Conservation (phyloP, 2,113 vertebrate genomes). For the Phodopus roborovskii region DNA sequence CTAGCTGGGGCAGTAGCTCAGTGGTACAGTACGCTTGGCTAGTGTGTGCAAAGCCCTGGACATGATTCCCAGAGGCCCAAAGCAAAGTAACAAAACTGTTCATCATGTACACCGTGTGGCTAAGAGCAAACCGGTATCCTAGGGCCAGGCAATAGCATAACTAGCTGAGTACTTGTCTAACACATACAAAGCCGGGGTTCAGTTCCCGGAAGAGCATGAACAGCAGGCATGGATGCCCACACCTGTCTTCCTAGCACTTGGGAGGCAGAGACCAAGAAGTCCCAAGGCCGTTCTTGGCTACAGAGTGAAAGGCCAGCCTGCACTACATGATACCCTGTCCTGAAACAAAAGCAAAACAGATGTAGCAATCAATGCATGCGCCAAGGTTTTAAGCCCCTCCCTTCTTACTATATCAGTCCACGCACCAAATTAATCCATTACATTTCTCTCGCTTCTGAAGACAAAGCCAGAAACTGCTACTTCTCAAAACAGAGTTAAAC, state of each 20-base stretch:
- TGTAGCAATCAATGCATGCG: not conserved
- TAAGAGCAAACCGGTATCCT: not conserved
- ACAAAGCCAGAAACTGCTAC: not conserved
- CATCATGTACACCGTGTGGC: not conserved
- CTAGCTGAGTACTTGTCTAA: not conserved
- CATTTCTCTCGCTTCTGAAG: not conserved
- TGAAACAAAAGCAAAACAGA: not conserved
- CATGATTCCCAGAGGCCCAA: not conserved
- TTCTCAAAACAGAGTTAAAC: constrained; percentile 5
- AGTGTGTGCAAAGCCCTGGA: not conserved
- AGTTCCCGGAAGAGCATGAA: not conserved
- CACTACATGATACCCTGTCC: not conserved
- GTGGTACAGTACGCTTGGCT: not conserved
- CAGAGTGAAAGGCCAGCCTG: not conserved
- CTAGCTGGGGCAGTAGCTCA: not conserved
- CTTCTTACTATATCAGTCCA: not conserved
- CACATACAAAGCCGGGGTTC: not conserved
- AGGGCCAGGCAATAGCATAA: not conserved
- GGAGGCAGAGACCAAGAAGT: not conserved
- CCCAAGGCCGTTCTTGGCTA: not conserved
- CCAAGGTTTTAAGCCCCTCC: not conserved
- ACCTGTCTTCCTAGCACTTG: not conserved
- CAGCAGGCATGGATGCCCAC: not conserved
- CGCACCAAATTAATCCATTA: not conserved
- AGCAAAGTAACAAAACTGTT: not conserved